phyloP scores from a whole-genome alignment of 2,888 invertebrate genomes.

The Sinhomidia bicolor region DNA sequence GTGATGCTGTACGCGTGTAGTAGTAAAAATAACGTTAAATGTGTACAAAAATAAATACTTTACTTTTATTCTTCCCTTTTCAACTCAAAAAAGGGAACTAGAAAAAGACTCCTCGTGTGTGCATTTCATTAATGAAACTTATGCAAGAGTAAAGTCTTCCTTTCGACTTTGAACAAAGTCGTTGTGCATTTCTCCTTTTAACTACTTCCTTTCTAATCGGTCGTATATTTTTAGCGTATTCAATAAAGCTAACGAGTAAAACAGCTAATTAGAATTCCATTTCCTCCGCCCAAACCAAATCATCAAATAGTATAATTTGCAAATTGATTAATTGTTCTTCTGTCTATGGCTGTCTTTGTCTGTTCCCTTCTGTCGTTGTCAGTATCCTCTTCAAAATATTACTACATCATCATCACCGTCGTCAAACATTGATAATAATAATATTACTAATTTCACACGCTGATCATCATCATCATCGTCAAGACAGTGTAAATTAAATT shows the following conservation, averaged over 20 bases:
- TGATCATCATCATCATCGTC: slow-evolving; percentile 34
- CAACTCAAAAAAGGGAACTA: too few relatives aligned
- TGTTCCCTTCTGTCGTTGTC: not conserved
- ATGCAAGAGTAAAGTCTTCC: too few relatives aligned
- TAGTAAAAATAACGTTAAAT: not conserved
- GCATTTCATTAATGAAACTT: too few relatives aligned
- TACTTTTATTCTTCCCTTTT: not conserved
- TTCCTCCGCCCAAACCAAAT: slow-evolving; percentile 13
- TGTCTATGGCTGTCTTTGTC: not conserved
- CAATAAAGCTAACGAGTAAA: too few relatives aligned
- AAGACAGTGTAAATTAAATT: not conserved
- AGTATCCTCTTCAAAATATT: too few relatives aligned
- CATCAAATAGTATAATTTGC: not conserved
- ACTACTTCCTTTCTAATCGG: not conserved
- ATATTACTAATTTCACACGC: slow-evolving; percentile 39
- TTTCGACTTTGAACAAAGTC: too few relatives aligned
- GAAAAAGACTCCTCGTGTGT: too few relatives aligned
- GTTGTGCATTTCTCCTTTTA: not conserved
- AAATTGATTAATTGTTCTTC: slow-evolving; percentile 5
- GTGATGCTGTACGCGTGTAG: not conserved
- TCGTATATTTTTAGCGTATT: too few relatives aligned
- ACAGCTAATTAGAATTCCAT: not conserved
- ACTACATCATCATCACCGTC: not conserved
- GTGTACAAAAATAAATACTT: slow-evolving; percentile 4
- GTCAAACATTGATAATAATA: not conserved